Evolutionary conservation across 2,113 vertebrate genomes (phyloP), one percentile per base, ranked within the genome.

Genomic region (Chamaea fasciata): DNA sequence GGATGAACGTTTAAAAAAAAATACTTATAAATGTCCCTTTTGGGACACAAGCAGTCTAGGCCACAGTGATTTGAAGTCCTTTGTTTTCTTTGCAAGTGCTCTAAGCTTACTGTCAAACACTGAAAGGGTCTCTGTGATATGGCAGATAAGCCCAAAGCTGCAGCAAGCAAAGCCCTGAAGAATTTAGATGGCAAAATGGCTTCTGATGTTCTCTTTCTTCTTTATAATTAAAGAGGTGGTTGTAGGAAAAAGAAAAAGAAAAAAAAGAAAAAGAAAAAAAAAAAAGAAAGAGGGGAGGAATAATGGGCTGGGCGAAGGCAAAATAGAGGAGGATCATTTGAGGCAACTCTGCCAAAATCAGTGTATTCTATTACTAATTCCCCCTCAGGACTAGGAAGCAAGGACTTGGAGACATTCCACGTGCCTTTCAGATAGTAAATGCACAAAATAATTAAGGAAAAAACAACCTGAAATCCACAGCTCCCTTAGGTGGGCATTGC

Each of bases 81-180:
- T 89, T 86, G 52, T 88, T 94, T 95, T 78, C 37, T 27, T 82
- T 81, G 35, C 49, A 92, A 96, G 26, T 35, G 12, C 41, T 86
- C 70, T 89, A 65, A 84, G 89, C 37, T 85, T 87, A 41, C 31
- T 86, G 71, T 91, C 70, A 85, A 74, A 84, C 30, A 73, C 22
- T 87, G 59, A 75, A 94, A 80, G 53, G 23, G 47, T 89, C 37
- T 83, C 67, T 94, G 67, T 77, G 94, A 95, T 92, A 87, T 41
- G 31, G 42, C 44, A 93, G 82, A 90, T 89, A 94, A 94, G 49
- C 33, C 85, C 94, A 89, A 91, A 87, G 53, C 87, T 86, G 37
- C 7, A 4, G 79, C 35, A 86, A 76, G 44, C 42, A 91, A 92
- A 83, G 6, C 39, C 74, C 57, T 77, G 44, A 94, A 82, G 75